Percentiles rank a stretch among this genome's conserved stretches.
Conservation (phyloP, 2,113 vertebrate genomes). For the Melanerpes formicivorus region DNA sequence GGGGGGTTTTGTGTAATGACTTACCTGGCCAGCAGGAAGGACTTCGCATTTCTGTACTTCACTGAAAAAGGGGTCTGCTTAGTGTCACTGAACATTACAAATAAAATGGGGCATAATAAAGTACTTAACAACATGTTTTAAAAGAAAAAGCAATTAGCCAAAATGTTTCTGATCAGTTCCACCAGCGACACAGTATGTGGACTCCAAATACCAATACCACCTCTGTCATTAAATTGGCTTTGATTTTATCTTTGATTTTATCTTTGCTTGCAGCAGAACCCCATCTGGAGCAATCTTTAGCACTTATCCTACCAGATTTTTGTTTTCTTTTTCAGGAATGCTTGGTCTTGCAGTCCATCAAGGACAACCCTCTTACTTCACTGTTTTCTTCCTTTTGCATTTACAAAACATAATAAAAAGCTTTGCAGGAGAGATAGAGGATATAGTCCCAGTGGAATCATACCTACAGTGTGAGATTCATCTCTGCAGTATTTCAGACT, state of each 20-base stretch:
- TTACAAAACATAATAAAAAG: conserved; percentile 60
- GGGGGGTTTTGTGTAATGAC: neutral
- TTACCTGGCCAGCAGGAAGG: neutral
- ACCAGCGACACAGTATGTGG: neutral
- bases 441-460: neutral
- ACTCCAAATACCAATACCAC: neutral
- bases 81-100: neutral
- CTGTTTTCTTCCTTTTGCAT: conserved; percentile 25
- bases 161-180: neutral
- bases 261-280: neutral
- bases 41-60: neutral
- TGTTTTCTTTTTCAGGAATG: conserved; percentile 55
- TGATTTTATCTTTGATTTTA: conserved; percentile 1
- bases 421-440: conserved; percentile 17
- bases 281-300: neutral
- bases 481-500: neutral
- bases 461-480: neutral
- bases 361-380: conserved; percentile 56
- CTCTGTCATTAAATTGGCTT: neutral
- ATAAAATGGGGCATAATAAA: neutral
- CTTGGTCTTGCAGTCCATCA: conserved; percentile 49
- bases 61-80: neutral
- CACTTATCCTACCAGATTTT: conserved; percentile 33
- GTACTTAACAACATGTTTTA: neutral
- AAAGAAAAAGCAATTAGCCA: neutral